Evolutionary conservation across 2,888 invertebrate species (phyloP), one percentile per base, ranked within the genome.

Genomic region (Erebia ligea): DNA sequence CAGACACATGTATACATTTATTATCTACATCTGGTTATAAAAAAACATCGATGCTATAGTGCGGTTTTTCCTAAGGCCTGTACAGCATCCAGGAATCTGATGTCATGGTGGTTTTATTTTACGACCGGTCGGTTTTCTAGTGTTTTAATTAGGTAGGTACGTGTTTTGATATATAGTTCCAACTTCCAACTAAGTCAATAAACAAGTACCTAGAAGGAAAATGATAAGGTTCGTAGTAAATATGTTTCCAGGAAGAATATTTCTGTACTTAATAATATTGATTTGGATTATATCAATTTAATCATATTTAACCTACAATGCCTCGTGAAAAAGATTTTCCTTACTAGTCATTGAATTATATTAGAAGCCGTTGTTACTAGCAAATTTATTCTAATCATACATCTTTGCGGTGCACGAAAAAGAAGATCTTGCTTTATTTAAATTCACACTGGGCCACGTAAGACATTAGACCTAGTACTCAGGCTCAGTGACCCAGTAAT

Each of bases 51-150:
- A 56, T 52, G 59, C 40, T 40, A 17, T 64, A 34, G 52, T 65
- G 65, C 21, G 67, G 66, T 66, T 67, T 67, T 67, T 58, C 58
- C 58, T 25, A 25, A 21, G 45, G 10, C 15, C 45, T 40, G 15
- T 61, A 11, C 19, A 21, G 15, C 15, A 67, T 48, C 45, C 48
- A 83, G 59, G 65, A 61, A 61, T 34, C 59, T 73, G 68, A 70
- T 62, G 62, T 73, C 70, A 70, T 70, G 62, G 59, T 45, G 54
- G 19, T 48, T 34, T 50, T 67, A 68, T 66, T 72, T 67, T 68
- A 73, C 72, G 70, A 72, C 67, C 67, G 40, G 50, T 67, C 17
- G 54, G 65, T 72, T 71, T 73, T 54, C 59, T 72, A 66, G 25
- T 21, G 25, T 70, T 69, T 73, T 72, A 66, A 67, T 67, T 67